Conservation (phyloP, 2,797 vertebrate species). For the Spondyliosoma cantharus region DNA sequence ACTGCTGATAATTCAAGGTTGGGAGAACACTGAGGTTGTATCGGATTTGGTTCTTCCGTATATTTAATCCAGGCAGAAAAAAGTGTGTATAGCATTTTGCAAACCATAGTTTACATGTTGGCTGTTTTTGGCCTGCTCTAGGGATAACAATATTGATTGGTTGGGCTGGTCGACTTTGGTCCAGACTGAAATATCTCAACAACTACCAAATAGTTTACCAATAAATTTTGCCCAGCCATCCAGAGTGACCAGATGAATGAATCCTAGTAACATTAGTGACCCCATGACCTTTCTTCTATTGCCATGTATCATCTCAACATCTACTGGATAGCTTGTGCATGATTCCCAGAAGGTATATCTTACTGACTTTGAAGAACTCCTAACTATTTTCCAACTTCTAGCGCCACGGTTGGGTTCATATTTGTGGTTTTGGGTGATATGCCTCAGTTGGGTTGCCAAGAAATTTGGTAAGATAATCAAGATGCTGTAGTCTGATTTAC, state of each 20-base stretch:
- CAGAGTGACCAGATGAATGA: neutral
- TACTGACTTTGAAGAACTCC: neutral
- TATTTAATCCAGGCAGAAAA: neutral
- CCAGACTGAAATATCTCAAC: neutral
- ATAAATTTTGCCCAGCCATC: neutral
- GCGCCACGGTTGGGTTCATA: too few species aligned
- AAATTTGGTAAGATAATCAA: neutral
- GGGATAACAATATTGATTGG: neutral
- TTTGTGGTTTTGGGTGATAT: neutral
- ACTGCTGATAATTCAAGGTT: slow-evolving; percentile 19
- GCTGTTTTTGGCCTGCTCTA: neutral
- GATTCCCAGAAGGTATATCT: neutral
- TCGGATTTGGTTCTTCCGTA: slow-evolving; percentile 8
- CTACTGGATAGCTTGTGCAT: neutral
- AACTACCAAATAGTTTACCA: neutral
- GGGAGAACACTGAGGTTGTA: slow-evolving; percentile 14
- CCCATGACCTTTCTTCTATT: neutral
- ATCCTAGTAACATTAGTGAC: too few species aligned
- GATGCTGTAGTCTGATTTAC: too few species aligned
- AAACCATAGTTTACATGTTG: neutral
- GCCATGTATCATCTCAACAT: neutral
- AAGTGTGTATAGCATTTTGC: neutral
- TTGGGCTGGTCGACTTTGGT: neutral
- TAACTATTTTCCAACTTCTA: neutral
- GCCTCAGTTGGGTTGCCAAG: neutral